Conservation (phyloP, 2,113 vertebrate species). For the Noturus placidus region DNA sequence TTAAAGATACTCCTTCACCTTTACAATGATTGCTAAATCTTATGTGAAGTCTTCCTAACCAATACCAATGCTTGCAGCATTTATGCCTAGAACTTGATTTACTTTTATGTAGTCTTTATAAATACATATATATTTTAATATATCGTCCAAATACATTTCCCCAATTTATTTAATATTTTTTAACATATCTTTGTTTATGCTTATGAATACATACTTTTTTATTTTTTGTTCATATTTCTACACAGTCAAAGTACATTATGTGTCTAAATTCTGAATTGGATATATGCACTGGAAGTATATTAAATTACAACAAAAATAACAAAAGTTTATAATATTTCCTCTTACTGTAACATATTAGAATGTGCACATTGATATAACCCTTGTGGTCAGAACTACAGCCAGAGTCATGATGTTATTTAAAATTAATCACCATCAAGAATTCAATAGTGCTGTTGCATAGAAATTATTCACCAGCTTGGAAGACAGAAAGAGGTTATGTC, state of each 20-base stretch:
- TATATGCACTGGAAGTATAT: background rate
- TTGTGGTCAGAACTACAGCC: background rate
- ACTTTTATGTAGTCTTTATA: background rate
- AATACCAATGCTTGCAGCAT: background rate
- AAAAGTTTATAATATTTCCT: background rate
- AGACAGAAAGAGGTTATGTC: background rate
- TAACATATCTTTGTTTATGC: background rate
- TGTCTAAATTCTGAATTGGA: background rate
- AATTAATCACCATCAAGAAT: background rate
- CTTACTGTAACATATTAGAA: background rate
- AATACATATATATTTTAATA: background rate
- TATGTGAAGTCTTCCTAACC: background rate
- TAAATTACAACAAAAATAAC: background rate
- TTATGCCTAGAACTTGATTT: background rate
- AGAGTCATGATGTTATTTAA: background rate
- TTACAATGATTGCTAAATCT: background rate
- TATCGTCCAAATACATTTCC: background rate
- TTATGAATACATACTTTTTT: background rate
- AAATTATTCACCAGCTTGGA: background rate
- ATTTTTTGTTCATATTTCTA: background rate
- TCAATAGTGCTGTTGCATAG: background rate
- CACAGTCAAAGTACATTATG: background rate
- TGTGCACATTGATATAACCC: background rate
- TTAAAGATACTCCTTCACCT: background rate
- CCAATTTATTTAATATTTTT: background rate